Evolutionary conservation across 2,888 invertebrate species (phyloP), one percentile per base, ranked within the genome.

Genomic region (Carterocephalus palaemon): DNA sequence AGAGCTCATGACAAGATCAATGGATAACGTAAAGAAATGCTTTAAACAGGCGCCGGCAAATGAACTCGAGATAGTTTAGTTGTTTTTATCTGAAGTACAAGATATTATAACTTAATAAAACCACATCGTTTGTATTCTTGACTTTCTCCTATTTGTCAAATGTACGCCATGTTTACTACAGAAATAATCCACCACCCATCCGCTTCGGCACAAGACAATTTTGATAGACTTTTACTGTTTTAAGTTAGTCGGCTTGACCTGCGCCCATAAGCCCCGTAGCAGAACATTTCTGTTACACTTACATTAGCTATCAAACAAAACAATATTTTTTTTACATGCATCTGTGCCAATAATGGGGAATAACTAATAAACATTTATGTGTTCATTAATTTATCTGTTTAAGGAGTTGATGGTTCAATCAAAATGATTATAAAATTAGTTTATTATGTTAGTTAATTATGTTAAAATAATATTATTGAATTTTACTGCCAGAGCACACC

Each of bases 391-490:
- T 2, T 33, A 33, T 28, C 31, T 39, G 22, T 39, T 20, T 19
- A 12, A 33, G 8, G 17, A 13, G 20, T 38, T 43, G 36, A 41
- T 54, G 51, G 55, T 64, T 67, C 59, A 66, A 68, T 71, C 60
- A 68, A 64, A n/a, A 63, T 53, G 48, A 48, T 57, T 56, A 58
- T 62, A 61, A 63, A 65, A 64, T 59, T 56, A 52, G 53, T 61
- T 62, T 59, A n/a, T n/a, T n/a, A n/a, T n/a, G n/a, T n/a, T n/a
- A n/a, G n/a, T n/a, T n/a, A n/a, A n/a, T n/a, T n/a, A 59, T 55
- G 55, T 53, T 52, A 43, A 17, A 45, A 52, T 49, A 46, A 31
- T 39, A 37, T 34, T 47, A 24, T 33, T 37, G 37, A 31, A 37
- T 42, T 47, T 53, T 48, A 56, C 22, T 43, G 46, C 43, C 40